phyloP scores from a whole-genome alignment of 2,888 invertebrate genomes.

The Callinectes sapidus region DNA sequence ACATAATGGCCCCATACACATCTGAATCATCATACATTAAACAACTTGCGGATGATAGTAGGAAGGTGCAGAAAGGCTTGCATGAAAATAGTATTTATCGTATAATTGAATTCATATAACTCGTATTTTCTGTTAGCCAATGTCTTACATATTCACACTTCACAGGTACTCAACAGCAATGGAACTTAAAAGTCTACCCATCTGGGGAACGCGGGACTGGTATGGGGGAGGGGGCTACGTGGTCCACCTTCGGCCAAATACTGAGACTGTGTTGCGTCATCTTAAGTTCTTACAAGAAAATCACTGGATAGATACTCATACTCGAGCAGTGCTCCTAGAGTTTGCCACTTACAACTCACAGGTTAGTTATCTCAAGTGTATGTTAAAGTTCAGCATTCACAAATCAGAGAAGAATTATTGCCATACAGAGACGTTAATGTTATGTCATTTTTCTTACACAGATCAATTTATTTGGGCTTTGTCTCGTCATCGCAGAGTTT shows the following conservation, averaged over 20 bases:
- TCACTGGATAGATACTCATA: constrained; percentile 78
- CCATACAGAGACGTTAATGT: not conserved
- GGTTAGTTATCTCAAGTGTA: constrained; percentile 49
- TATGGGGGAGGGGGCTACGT: constrained; percentile 79
- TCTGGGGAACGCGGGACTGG: constrained; percentile 75
- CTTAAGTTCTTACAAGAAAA: constrained; percentile 75
- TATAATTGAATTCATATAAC: not conserved
- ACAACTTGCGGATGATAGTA: too few species aligned
- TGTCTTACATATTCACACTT: not conserved
- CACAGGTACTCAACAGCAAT: constrained; percentile 74
- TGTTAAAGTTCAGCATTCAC: not conserved
- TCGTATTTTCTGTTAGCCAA: not conserved
- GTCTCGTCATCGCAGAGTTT: constrained; percentile 72
- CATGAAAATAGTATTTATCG: too few species aligned
- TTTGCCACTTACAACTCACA: constrained; percentile 78
- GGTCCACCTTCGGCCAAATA: constrained; percentile 73
- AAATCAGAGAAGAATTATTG: not conserved
- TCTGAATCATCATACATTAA: too few species aligned
- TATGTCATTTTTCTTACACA: constrained; percentile 27
- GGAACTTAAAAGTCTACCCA: constrained; percentile 76
- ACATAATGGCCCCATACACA: too few species aligned
- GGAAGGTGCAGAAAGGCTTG: too few species aligned
- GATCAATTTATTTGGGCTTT: constrained; percentile 75
- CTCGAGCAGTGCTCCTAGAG: constrained; percentile 78
- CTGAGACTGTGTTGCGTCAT: constrained; percentile 74